phyloP scores from a whole-genome alignment of 2,888 invertebrate species.

The Andrena dorsata region DNA sequence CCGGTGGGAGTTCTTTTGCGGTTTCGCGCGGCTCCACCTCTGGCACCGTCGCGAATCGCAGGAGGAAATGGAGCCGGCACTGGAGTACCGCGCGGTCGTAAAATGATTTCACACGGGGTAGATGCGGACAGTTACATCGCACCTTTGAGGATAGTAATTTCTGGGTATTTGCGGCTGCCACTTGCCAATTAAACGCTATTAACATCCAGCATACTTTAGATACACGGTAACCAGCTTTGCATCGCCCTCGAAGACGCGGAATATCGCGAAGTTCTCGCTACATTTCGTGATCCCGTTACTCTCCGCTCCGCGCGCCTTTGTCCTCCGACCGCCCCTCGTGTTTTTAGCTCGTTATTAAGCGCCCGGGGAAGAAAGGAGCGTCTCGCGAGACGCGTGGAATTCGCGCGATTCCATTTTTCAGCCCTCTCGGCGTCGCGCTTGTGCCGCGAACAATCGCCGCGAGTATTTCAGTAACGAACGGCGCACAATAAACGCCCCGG shows the following conservation, averaged over 20 bases:
- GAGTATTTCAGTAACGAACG: slow-evolving; percentile 52
- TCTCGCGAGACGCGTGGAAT: slow-evolving; percentile 32
- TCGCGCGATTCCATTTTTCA: slow-evolving; percentile 58
- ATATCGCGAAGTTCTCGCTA: not conserved
- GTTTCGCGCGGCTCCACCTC: slow-evolving; percentile 14
- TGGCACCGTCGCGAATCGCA: slow-evolving; percentile 1
- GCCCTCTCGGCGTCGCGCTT: slow-evolving; percentile 30
- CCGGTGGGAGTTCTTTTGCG: slow-evolving; percentile 22
- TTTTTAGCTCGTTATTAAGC: slow-evolving; percentile 41
- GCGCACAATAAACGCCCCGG: slow-evolving; percentile 28
- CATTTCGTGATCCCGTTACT: not conserved
- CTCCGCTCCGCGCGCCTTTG: not conserved
- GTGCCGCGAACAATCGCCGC: slow-evolving; percentile 42
- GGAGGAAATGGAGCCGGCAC: slow-evolving; percentile 7
- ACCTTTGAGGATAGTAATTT: too few species aligned
- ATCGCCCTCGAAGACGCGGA: not conserved
- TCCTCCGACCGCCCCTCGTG: not conserved
- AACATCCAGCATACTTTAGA: not conserved
- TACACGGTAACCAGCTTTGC: not conserved
- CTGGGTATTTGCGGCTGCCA: too few species aligned
- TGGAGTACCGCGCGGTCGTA: not conserved
- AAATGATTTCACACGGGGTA: slow-evolving; percentile 19
- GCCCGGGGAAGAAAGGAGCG: slow-evolving; percentile 34
- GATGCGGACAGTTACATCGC: not conserved
- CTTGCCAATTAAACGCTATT: too few species aligned